Conservation (phyloP, 2,113 vertebrate species). For the Mellivora capensis region DNA sequence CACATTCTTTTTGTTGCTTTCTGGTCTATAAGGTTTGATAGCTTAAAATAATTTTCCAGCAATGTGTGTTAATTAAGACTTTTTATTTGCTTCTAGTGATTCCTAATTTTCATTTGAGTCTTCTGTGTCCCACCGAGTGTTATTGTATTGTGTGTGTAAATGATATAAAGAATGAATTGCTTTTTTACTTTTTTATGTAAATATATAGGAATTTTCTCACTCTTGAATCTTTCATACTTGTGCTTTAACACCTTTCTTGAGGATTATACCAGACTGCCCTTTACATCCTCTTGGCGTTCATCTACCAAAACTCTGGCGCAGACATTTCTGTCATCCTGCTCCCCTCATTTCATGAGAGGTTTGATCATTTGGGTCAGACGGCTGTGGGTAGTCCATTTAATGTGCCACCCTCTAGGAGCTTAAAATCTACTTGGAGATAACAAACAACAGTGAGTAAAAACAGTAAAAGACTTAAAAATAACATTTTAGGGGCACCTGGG, state of each 20-base stretch:
- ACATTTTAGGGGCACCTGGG: neutral
- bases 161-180: neutral
- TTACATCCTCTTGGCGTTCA: neutral
- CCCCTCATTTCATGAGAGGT: neutral
- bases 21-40: conserved; percentile 13
- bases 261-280: neutral
- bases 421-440: neutral
- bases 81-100: neutral
- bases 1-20: conserved; percentile 1
- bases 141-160: neutral
- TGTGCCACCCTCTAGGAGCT: neutral
- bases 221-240: neutral
- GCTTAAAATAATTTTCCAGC: conserved; percentile 5
- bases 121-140: neutral
- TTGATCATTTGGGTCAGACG: neutral
- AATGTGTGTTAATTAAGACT: neutral
- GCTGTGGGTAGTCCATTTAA: neutral
- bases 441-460: neutral
- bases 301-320: neutral
- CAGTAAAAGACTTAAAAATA: neutral
- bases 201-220: neutral
- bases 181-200: neutral
- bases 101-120: neutral
- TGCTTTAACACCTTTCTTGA: neutral
- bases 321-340: neutral